phyloP scores from a whole-genome alignment of 2,113 vertebrate species.

The Mandrillus leucophaeus region DNA sequence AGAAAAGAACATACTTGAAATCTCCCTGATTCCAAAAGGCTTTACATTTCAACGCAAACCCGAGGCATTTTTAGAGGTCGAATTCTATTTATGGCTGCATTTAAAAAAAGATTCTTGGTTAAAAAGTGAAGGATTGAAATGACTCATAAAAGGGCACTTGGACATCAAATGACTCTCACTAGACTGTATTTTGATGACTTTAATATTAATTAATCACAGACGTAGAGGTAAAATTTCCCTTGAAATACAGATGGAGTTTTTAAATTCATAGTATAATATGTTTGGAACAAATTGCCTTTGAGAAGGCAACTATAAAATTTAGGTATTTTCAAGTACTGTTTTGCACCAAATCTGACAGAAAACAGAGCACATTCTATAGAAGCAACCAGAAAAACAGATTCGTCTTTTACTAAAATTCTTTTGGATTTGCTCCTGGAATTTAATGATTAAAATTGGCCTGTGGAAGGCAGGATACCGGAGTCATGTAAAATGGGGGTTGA shows the following conservation, averaged over 20 bases:
- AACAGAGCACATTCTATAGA: neutral
- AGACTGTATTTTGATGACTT: constrained; percentile 52
- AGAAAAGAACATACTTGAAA: constrained; percentile 50
- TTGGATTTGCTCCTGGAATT: constrained; percentile 41
- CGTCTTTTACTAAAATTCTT: neutral
- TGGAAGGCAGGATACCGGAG: neutral
- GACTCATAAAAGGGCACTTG: constrained; percentile 12
- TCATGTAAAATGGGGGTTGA: neutral
- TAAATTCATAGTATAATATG: constrained; percentile 28
- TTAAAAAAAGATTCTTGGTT: constrained; percentile 9
- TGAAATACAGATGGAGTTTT: constrained; percentile 30
- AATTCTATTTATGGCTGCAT: constrained; percentile 13
- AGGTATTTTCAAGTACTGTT: constrained; percentile 31
- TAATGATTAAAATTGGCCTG: constrained; percentile 10
- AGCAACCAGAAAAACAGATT: neutral
- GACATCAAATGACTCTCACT: constrained; percentile 42
- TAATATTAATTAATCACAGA: constrained; percentile 52
- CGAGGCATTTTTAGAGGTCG: neutral
- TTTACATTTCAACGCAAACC: constrained; percentile 48
- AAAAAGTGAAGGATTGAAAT: constrained; percentile 31
- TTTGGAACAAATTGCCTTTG: constrained; percentile 13
- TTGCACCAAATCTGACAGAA: neutral
- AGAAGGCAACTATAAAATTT: constrained; percentile 23
- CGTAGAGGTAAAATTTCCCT: constrained; percentile 23
- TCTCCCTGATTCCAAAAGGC: constrained; percentile 12